Conservation (phyloP, 2,797 vertebrate genomes). For the Kryptopterus vitreolus region DNA sequence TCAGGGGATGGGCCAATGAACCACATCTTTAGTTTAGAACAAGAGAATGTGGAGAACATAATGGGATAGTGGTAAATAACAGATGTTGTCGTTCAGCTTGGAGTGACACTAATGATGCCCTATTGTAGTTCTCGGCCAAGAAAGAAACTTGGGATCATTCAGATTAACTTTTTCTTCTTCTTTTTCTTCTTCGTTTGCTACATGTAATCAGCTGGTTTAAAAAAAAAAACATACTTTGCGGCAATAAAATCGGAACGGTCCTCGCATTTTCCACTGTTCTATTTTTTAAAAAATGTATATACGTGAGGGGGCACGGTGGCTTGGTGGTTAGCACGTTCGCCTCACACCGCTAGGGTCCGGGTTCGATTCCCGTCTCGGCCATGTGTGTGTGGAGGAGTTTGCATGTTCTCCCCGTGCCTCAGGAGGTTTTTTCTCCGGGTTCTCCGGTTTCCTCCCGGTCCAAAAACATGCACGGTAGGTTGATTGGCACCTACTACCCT, state of each 20-base stretch:
- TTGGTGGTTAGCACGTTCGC: too few species aligned
- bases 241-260: background rate
- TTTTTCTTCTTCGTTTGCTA: background rate
- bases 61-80: slow-evolving; percentile 27
- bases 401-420: too few species aligned
- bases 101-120: slow-evolving; percentile 37
- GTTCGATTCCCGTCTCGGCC: too few species aligned
- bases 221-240: background rate
- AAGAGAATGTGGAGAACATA: slow-evolving; percentile 16
- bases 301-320: too few species aligned
- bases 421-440: too few species aligned
- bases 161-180: slow-evolving; percentile 8
- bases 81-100: slow-evolving; percentile 35
- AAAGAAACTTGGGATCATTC: slow-evolving; percentile 23
- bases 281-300: too few species aligned
- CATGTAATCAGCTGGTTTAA: background rate
- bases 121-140: slow-evolving; percentile 10
- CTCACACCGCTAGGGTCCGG: too few species aligned
- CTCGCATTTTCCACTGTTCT: slow-evolving; percentile 4
- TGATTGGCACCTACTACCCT: too few species aligned
- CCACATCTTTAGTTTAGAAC: background rate
- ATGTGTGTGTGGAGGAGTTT: too few species aligned
- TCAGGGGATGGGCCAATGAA: background rate
- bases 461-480: too few species aligned
- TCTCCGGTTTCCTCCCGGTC: too few species aligned